Evolutionary conservation across 2,113 vertebrate species (phyloP).

Genomic region (Octodon degus): DNA sequence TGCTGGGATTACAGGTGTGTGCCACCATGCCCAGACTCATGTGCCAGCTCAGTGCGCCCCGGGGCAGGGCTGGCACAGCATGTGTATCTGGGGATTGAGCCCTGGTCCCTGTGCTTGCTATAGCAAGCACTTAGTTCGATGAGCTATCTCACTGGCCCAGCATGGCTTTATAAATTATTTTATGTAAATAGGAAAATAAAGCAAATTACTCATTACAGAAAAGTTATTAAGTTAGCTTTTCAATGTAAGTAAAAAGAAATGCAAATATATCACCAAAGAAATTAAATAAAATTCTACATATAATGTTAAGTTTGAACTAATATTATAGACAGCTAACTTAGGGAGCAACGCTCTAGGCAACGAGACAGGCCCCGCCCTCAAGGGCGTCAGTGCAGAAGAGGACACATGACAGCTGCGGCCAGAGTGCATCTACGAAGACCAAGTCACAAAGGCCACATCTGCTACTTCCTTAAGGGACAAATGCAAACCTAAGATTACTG

Average conservation of each 20-base stretch:
- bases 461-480: not conserved
- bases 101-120: no score
- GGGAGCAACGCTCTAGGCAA: not conserved
- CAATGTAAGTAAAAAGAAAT: not conserved
- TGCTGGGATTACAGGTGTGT: no score
- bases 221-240: constrained; percentile 2
- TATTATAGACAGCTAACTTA: not conserved
- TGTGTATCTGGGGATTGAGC: no score
- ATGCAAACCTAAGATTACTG: not conserved
- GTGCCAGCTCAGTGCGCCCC: no score
- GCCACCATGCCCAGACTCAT: no score
- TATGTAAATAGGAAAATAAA: not conserved
- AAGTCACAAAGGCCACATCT: not conserved
- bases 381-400: not conserved
- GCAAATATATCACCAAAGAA: not conserved
- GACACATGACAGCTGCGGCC: not conserved
- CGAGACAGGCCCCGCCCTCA: not conserved
- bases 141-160: no score
- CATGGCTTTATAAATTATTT: not conserved
- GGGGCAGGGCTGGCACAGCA: no score
- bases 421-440: not conserved
- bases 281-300: not conserved
- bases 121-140: no score
- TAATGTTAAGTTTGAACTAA: not conserved
- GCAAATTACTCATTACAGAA: not conserved